A percentile compares a stretch with the other conserved stretches of the same genome.
Evolutionary conservation across 1,140 invertebrate genomes (phyloP).

Genomic region (Gerris buenoi): DNA sequence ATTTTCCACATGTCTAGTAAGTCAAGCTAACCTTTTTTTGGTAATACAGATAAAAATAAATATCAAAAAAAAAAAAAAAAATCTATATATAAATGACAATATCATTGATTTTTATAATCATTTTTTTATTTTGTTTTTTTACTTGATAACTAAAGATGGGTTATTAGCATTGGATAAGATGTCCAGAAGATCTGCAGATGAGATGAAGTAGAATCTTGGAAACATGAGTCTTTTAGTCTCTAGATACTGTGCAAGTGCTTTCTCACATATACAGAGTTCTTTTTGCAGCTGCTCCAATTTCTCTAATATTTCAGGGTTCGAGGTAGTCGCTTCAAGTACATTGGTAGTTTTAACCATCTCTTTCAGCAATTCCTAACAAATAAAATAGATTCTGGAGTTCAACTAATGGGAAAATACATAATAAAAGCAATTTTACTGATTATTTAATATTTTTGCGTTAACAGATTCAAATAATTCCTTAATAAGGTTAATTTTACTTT

Average conservation of each 20-base stretch:
- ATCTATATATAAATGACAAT: no score
- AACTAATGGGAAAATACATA: not conserved
- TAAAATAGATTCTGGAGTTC: no score
- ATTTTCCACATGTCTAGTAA: no score
- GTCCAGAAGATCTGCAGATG: slow-evolving; percentile 88
- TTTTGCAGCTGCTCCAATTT: slow-evolving; percentile 67
- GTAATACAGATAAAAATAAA: no score
- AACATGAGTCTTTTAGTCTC: slow-evolving; percentile 95
- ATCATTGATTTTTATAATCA: no score
- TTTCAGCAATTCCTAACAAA: slow-evolving; percentile 37
- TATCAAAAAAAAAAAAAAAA: no score
- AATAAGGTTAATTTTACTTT: no score
- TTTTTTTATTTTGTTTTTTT: no score
- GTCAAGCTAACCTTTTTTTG: no score
- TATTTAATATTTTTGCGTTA: no score
- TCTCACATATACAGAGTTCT: slow-evolving; percentile 83
- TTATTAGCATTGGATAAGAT: slow-evolving; percentile 92
- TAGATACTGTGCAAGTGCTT: slow-evolving; percentile 88
- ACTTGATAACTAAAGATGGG: slow-evolving; percentile 56
- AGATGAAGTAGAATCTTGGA: slow-evolving; percentile 94
- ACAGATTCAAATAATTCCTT: no score
- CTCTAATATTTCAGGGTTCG: slow-evolving; percentile 60
- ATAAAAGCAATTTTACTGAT: not conserved
- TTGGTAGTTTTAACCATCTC: slow-evolving; percentile 65
- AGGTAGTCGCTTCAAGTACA: slow-evolving; percentile 71